phyloP scores from a whole-genome alignment of 2,113 vertebrate genomes.

The Microcebus ravelobensis region DNA sequence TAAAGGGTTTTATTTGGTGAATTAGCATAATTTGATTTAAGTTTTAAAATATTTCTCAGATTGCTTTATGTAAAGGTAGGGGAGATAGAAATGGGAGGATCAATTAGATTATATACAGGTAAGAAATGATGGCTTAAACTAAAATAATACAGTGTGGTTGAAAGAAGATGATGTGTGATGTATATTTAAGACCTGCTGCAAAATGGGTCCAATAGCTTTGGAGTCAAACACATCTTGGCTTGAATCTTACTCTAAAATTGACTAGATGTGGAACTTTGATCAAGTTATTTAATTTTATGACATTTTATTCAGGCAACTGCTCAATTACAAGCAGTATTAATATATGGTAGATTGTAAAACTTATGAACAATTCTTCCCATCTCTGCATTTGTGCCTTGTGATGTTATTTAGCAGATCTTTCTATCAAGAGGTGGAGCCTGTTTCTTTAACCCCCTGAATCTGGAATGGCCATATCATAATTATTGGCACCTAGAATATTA shows the following conservation, averaged over 20 bases:
- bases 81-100: neutral
- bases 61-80: neutral
- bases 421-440: neutral
- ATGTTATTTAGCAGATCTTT: neutral
- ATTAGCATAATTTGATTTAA: neutral
- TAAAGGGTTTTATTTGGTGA: neutral
- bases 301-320: neutral
- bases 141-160: neutral
- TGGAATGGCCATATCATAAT: neutral
- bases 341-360: neutral
- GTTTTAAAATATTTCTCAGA: neutral
- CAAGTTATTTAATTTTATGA: neutral
- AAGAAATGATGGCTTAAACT: neutral
- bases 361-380: neutral
- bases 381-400: neutral
- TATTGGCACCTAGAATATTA: neutral
- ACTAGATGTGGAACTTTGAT: neutral
- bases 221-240: neutral
- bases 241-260: constrained; percentile 1
- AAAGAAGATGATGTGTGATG: neutral
- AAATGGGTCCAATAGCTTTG: neutral
- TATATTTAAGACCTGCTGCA: neutral
- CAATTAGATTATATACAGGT: neutral
- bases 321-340: neutral
- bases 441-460: neutral